A percentile compares a stretch with the other conserved stretches of the same genome.
Conservation (phyloP, 2,113 vertebrate genomes). For the Lycocorax pyrrhopterus region DNA sequence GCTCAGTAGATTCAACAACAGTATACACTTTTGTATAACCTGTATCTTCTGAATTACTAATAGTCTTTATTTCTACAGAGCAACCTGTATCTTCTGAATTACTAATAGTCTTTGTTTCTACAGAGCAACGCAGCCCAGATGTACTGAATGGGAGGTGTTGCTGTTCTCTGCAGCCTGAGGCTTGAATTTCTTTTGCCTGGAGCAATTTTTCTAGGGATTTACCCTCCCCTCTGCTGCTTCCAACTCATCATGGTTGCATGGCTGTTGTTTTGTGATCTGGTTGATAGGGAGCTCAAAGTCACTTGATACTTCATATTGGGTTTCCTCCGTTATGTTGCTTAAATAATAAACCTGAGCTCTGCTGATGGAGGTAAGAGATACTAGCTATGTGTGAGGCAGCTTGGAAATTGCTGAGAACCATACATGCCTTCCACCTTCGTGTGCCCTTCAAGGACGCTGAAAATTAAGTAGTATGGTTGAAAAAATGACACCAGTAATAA, state of each 20-base stretch:
- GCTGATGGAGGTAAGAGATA: background rate
- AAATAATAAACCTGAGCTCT: slow-evolving; percentile 43
- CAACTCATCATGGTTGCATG: fast-evolving
- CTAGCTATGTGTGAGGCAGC: background rate
- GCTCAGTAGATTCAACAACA: background rate
- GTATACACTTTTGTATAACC: background rate
- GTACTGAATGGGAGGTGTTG: background rate
- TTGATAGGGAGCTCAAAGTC: background rate
- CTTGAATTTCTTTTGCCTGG: background rate
- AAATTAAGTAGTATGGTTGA: background rate
- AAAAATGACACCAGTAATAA: background rate
- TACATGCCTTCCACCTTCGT: background rate
- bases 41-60: background rate
- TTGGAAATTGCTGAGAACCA: background rate
- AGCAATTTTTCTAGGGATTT: background rate
- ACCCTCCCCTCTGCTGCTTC: background rate
- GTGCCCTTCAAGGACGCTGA: background rate
- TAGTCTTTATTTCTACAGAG: background rate
- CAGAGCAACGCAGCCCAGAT: fast-evolving
- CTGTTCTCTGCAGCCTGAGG: background rate
- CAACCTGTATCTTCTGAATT: fast-evolving
- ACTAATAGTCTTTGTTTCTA: background rate
- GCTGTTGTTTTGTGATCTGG: background rate
- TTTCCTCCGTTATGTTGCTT: slow-evolving; percentile 31
- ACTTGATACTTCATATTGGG: background rate